Evolutionary conservation across 1,140 invertebrate genomes (phyloP), one percentile per base, ranked within the genome.

Genomic region (Chrysomallon squamiferum): DNA sequence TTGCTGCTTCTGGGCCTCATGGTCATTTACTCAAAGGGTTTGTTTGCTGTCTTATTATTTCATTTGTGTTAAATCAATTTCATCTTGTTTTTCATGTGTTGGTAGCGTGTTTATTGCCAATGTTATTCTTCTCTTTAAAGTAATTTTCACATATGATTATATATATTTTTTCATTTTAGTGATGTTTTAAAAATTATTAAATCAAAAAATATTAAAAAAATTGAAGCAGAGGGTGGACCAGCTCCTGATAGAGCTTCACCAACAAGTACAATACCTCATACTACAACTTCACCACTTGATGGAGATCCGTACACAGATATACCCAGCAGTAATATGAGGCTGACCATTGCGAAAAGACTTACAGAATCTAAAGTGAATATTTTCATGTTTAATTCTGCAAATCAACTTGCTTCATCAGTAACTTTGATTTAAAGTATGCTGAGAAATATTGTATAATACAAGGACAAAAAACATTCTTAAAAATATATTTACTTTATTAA

Each of bases 291-390:
- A 62, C 66, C 87, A 38, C 59, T 88, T 38, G 72, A 88, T 33
- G 72, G 87, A 89, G 80, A 79, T 97, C 66, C 95, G 94, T 59
- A 89, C 91, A 75, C 88, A 88, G 75, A 87, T 88, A 81, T 90
- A 87, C 65, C 82, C 89, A 57, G 98, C 35, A 92, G 93, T 0
- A 93, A 90, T 78, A 96, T 99, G 86, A 88, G 97, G 59, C 90
- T 89, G 68, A 75, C 76, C 22, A 84, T 99, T 81, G 97, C 96
- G 4, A 95, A 95, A 85, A 87, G 96, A 67, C 88, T 99, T 13
- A 86, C 92, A 1, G 90, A 95, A 79, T 98, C 97, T 35, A 99
- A 99, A 88, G 87, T 86, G 52, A 68, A 43, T 38, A 4, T 33
- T 22, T 30, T 63, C 20, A 32, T 45, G 18, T 67, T 47, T 18